A percentile compares a stretch with the other conserved stretches of the same genome.
Conservation (phyloP, 2,797 vertebrate species). For the Coilia nasus region DNA sequence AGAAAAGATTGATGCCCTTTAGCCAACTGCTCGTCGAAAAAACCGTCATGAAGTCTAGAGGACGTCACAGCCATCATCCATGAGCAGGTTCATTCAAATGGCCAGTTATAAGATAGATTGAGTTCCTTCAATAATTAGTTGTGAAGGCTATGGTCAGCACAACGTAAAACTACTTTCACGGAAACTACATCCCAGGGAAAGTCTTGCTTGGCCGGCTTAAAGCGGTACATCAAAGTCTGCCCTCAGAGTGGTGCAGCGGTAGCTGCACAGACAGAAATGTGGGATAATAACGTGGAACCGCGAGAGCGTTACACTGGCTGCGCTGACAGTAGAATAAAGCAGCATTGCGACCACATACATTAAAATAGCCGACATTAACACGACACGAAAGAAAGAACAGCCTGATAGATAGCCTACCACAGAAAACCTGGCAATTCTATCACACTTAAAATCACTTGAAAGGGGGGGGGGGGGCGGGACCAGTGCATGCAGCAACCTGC, state of each 20-base stretch:
- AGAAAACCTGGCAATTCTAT: no score
- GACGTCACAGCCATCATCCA: not conserved
- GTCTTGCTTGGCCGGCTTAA: not conserved
- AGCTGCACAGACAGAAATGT: not conserved
- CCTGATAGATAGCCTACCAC: no score
- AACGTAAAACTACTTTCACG: not conserved
- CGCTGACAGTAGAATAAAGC: not conserved
- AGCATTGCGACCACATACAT: not conserved
- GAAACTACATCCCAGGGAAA: not conserved
- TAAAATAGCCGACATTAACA: conserved; percentile 10
- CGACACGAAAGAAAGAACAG: no score
- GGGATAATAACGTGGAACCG: conserved; percentile 6
- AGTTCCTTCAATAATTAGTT: not conserved
- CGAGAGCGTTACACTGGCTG: not conserved
- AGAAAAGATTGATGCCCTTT: not conserved
- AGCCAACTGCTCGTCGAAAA: not conserved
- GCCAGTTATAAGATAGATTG: no score
- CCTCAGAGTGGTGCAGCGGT: not conserved
- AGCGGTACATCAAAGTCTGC: conserved; percentile 7
- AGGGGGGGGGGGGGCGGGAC: conserved; percentile 2
- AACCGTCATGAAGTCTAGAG: no score
- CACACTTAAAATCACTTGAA: not conserved
- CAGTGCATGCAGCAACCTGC: conserved; percentile 32
- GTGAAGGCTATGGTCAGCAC: not conserved
- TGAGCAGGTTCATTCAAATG: not conserved